Evolutionary conservation across 2,888 invertebrate genomes (phyloP).

Genomic region (Boloria euphrosyne): DNA sequence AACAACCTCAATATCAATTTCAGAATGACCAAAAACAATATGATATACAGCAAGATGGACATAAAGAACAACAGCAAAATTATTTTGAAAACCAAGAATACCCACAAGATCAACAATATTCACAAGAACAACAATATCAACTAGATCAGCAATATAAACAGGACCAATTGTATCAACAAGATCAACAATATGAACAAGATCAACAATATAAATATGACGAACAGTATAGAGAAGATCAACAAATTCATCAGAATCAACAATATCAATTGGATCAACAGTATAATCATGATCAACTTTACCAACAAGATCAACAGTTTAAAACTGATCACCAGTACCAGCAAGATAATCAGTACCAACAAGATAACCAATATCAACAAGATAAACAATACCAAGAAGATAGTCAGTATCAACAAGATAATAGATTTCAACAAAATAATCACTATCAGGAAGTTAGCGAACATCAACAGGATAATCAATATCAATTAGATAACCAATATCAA

Average conservation of each 20-base stretch:
- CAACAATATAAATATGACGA: constrained; percentile 40
- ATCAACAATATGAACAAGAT: constrained; percentile 45
- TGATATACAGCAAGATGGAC: constrained; percentile 36
- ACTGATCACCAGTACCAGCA: constrained; percentile 45
- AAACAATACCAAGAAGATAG: constrained; percentile 41
- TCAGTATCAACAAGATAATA: constrained; percentile 41
- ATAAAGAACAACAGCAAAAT: constrained; percentile 48
- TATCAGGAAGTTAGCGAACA: constrained; percentile 47
- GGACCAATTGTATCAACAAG: constrained; percentile 45
- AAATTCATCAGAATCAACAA: constrained; percentile 48
- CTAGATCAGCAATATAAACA: constrained; percentile 35
- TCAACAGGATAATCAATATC: constrained; percentile 40
- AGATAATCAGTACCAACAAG: constrained; percentile 42
- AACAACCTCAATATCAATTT: constrained; percentile 39
- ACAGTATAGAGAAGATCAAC: constrained; percentile 34
- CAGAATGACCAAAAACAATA: constrained; percentile 37
- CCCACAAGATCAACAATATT: constrained; percentile 44
- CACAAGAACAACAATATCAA: constrained; percentile 46
- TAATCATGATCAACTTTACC: constrained; percentile 43
- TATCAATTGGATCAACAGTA: constrained; percentile 43
- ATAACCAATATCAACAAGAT: constrained; percentile 44
- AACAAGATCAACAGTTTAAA: constrained; percentile 45
- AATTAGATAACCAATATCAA: constrained; percentile 42
- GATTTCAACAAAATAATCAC: constrained; percentile 37
- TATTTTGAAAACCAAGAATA: constrained; percentile 45